Conservation (phyloP, 2,888 invertebrate species). For the Girardia tigrina region DNA sequence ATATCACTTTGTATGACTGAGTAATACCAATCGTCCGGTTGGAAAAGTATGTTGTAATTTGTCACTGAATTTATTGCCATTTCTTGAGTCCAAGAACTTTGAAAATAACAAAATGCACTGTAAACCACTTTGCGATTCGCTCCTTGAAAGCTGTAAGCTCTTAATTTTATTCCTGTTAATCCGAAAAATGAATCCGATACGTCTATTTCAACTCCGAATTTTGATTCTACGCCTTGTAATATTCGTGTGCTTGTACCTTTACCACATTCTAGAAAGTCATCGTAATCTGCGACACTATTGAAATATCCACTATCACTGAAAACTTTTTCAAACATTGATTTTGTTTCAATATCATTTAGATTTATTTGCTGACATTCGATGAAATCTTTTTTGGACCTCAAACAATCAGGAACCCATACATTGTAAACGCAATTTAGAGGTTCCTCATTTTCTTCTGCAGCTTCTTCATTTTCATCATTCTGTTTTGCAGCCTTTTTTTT, state of each 20-base stretch:
- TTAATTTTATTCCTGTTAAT: background rate
- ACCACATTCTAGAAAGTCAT: constrained; percentile 10
- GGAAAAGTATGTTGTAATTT: background rate
- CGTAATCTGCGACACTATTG: background rate
- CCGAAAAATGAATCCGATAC: background rate
- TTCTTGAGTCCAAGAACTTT: background rate
- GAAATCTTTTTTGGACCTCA: background rate
- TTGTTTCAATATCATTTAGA: background rate
- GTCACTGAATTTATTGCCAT: background rate
- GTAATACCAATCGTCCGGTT: background rate
- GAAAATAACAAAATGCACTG: background rate
- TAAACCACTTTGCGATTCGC: background rate
- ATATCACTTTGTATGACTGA: background rate
- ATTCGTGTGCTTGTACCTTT: background rate
- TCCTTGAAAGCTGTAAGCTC: background rate
- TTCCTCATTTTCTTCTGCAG: background rate
- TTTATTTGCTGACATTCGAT: constrained; percentile 2
- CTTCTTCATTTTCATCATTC: background rate
- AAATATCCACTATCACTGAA: background rate
- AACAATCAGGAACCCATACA: background rate
- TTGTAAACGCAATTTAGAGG: background rate
- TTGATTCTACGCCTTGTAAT: constrained; percentile 15
- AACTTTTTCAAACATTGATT: background rate
- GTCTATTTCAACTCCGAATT: background rate
- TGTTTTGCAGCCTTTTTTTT: no score